A percentile compares a stretch with the other conserved stretches of the same genome.
Evolutionary conservation across 2,797 vertebrate genomes (phyloP).

Genomic region (Euphonia xanthogaster): DNA sequence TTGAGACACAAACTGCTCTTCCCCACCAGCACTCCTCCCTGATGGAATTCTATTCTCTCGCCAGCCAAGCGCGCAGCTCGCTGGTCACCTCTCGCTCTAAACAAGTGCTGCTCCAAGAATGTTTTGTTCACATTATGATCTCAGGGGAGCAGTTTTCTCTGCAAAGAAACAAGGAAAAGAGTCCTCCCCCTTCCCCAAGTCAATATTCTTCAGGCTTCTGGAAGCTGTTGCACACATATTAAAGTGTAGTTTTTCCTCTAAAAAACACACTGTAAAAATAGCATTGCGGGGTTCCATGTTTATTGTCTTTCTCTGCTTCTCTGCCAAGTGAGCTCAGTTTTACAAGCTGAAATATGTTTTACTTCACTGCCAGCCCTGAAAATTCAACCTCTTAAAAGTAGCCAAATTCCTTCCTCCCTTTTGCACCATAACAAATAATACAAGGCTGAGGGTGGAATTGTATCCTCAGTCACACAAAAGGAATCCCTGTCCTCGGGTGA

Average conservation of each 20-base stretch:
- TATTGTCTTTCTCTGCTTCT: conserved; percentile 27
- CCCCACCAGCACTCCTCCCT: background rate
- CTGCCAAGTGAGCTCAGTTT: conserved; percentile 18
- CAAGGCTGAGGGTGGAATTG: background rate
- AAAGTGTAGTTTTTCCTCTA: background rate
- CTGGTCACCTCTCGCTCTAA: background rate
- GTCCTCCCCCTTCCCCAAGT: background rate
- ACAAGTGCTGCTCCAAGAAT: background rate
- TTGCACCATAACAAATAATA: background rate
- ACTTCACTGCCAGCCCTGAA: conserved; percentile 20
- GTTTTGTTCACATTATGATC: background rate
- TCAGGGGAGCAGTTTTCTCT: background rate
- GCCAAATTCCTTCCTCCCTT: background rate
- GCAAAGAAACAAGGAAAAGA: background rate
- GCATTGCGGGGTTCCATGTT: background rate
- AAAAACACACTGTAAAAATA: conserved; percentile 30
- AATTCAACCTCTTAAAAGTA: background rate
- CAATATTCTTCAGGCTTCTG: background rate
- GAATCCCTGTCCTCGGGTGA: background rate
- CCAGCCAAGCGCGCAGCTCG: background rate
- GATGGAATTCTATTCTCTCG: background rate
- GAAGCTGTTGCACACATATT: background rate
- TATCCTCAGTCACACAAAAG: background rate
- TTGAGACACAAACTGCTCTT: background rate
- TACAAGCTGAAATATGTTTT: conserved; percentile 51